A percentile compares a stretch with the other conserved stretches of the same genome.
Evolutionary conservation across 2,888 invertebrate species (phyloP).

Genomic region (Cantharis rustica): DNA sequence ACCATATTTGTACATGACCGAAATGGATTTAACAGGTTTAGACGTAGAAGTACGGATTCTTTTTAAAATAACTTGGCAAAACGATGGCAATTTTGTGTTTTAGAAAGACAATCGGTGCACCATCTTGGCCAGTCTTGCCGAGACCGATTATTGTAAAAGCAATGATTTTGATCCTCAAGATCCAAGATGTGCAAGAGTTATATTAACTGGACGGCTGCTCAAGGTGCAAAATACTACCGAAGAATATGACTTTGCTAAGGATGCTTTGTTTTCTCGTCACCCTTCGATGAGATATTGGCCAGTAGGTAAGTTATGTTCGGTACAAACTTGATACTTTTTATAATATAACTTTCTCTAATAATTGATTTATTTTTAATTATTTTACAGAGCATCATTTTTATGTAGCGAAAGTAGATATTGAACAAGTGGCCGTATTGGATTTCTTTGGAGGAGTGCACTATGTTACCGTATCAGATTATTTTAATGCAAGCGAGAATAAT

Average conservation of each 20-base stretch:
- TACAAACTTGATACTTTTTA: not conserved
- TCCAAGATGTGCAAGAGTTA: conserved; percentile 75
- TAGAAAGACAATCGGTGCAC: conserved; percentile 69
- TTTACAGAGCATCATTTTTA: conserved; percentile 78
- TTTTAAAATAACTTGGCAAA: not conserved
- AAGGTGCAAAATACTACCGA: conserved; percentile 47
- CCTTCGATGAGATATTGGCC: conserved; percentile 74
- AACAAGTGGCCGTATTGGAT: conserved; percentile 76
- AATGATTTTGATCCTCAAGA: conserved; percentile 74
- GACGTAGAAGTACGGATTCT: conserved; percentile 66
- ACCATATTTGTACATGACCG: conserved; percentile 76
- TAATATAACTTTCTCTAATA: not conserved
- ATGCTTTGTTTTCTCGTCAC: conserved; percentile 71
- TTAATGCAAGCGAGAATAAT: not conserved
- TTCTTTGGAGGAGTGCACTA: conserved; percentile 81
- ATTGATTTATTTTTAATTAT: not conserved
- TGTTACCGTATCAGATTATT: conserved; percentile 67
- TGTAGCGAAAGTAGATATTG: conserved; percentile 76
- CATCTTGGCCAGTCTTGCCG: conserved; percentile 70
- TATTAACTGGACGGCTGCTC: conserved; percentile 69
- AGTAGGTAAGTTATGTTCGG: conserved; percentile 54
- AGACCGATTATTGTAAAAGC: conserved; percentile 68
- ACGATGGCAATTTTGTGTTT: conserved; percentile 35
- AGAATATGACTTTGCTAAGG: conserved; percentile 65
- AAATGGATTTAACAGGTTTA: conserved; percentile 69